phyloP scores from a whole-genome alignment of 1,140 invertebrate species.

The Propsilocerus akamusi region DNA sequence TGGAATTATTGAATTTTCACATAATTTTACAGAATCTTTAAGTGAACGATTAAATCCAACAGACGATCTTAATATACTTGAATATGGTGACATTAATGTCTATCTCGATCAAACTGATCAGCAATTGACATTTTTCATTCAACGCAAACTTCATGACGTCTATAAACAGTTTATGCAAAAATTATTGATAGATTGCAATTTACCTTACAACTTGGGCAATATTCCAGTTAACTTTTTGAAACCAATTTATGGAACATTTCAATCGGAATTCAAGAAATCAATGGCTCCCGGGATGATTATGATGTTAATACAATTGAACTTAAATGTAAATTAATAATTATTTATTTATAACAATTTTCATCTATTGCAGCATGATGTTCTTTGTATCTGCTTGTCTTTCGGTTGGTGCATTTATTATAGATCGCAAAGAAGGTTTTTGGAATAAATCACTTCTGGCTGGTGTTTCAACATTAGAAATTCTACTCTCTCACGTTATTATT shows the following conservation, averaged over 20 bases:
- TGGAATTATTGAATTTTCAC: constrained; percentile 48
- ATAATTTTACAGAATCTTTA: constrained; percentile 55
- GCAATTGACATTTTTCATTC: constrained; percentile 44
- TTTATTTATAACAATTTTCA: too few species aligned
- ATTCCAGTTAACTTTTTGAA: constrained; percentile 43
- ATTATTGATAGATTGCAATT: constrained; percentile 35
- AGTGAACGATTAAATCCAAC: constrained; percentile 32
- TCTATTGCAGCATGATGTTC: too few species aligned
- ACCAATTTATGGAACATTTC: constrained; percentile 45
- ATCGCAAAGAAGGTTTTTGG: constrained; percentile 56
- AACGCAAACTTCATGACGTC: constrained; percentile 36
- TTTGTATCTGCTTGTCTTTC: constrained; percentile 74
- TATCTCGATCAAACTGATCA: constrained; percentile 31
- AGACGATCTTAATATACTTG: constrained; percentile 27
- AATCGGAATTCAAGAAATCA: constrained; percentile 46
- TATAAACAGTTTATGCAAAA: constrained; percentile 36
- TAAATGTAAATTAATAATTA: too few species aligned
- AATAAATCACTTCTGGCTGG: constrained; percentile 69
- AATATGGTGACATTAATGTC: constrained; percentile 37
- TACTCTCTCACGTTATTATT: constrained; percentile 73
- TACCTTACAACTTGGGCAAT: constrained; percentile 30
- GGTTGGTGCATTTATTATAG: constrained; percentile 67
- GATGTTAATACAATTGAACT: constrained; percentile 68
- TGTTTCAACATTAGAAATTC: constrained; percentile 64
- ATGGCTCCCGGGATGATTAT: constrained; percentile 60